phyloP scores from a whole-genome alignment of 2,888 invertebrate genomes.

The Habrosyne pyritoides region DNA sequence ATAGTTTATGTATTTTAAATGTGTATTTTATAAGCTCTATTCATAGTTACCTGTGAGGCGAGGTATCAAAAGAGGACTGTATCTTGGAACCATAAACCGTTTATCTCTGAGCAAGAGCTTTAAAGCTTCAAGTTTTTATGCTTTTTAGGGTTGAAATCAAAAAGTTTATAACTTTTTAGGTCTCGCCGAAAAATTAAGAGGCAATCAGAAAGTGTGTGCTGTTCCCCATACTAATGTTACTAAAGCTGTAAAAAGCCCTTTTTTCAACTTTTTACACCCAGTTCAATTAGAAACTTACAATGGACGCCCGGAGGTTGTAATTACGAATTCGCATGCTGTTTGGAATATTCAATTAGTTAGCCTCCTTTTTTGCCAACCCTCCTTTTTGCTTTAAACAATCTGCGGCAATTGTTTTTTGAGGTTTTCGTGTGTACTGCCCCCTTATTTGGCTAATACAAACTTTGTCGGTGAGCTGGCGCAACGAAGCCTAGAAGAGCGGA shows the following conservation, averaged over 20 bases:
- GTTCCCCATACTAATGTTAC: background rate
- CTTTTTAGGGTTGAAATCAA: background rate
- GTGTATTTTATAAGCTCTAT: background rate
- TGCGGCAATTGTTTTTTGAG: background rate
- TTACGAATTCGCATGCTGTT: slow-evolving; percentile 32
- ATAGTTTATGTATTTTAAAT: background rate
- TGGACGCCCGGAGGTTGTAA: slow-evolving; percentile 18
- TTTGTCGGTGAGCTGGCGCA: no score
- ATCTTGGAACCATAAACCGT: background rate
- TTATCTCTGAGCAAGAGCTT: background rate
- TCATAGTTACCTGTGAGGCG: background rate
- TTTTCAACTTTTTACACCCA: slow-evolving; percentile 9
- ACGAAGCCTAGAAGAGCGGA: no score
- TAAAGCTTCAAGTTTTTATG: background rate
- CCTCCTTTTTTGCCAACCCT: slow-evolving; percentile 5
- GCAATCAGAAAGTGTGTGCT: background rate
- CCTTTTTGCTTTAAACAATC: slow-evolving; percentile 5
- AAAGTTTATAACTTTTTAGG: background rate
- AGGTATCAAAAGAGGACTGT: background rate
- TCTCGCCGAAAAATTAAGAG: background rate
- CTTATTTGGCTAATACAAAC: no score
- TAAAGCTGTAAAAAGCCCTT: background rate
- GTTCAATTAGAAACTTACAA: slow-evolving; percentile 25
- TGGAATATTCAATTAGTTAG: slow-evolving; percentile 31
- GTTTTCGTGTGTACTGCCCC: no score